Percentiles rank a stretch among this genome's conserved stretches.
These are phyloP conservation scores for Zaprionus vittiger DNA, from an alignment of 1,140 invertebrate genomes.

Conservation along the genomic window DNA sequence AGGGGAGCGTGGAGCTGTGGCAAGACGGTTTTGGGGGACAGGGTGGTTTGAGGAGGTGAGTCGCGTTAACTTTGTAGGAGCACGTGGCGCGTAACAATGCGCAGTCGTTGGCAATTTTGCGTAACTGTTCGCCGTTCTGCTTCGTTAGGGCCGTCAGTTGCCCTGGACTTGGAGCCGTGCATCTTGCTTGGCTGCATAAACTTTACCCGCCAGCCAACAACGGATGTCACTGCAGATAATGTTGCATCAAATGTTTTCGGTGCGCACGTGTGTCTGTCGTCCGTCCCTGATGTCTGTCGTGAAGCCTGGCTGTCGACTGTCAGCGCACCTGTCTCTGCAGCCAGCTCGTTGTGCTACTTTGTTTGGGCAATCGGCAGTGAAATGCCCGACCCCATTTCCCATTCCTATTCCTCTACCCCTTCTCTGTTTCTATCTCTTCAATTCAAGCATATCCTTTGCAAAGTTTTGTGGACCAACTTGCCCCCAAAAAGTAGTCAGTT, in stretches of 20 bases:
- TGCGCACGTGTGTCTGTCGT: slow-evolving; percentile 41
- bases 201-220: slow-evolving; percentile 51
- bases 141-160: slow-evolving; percentile 62
- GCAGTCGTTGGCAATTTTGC: slow-evolving; percentile 74
- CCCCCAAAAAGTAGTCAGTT: slow-evolving; percentile 22
- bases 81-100: slow-evolving; percentile 76
- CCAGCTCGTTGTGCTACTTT: slow-evolving; percentile 29
- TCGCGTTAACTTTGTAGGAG: slow-evolving; percentile 55
- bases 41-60: background rate
- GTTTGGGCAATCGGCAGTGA: slow-evolving; percentile 52
- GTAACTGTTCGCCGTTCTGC: slow-evolving; percentile 72
- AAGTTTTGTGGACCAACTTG: slow-evolving; percentile 45
- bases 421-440: background rate
- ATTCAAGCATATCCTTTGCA: background rate
- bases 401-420: background rate
- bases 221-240: slow-evolving; percentile 61
- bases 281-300: background rate
- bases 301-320: slow-evolving; percentile 13
- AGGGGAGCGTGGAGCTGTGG: background rate
- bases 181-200: slow-evolving; percentile 44
- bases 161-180: slow-evolving; percentile 7
- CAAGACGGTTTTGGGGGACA: background rate
- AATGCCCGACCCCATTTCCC: slow-evolving; percentile 28
- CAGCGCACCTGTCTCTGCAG: slow-evolving; percentile 35
- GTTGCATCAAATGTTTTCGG: slow-evolving; percentile 62